These are phyloP conservation scores for Nycticebus coucang DNA, from an alignment of 2,113 vertebrate genomes.

Conservation along the genomic window DNA sequence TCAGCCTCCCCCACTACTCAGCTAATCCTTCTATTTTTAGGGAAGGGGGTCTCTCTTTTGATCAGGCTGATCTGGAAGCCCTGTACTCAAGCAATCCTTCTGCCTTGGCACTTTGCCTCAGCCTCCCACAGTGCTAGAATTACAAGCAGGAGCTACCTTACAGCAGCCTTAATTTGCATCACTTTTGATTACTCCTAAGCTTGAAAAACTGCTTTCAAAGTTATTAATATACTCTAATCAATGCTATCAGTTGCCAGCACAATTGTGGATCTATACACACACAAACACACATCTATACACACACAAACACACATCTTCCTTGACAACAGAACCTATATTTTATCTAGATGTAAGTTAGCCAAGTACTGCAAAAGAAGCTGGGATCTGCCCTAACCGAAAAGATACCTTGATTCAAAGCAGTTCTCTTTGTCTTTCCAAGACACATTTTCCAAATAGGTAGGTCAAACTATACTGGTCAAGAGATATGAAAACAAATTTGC, in stretches of 20 bases:
- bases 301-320: neutral
- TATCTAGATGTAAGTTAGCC: neutral
- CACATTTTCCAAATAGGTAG: neutral
- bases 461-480: neutral
- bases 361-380: neutral
- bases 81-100: too few relatives aligned
- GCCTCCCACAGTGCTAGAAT: too few relatives aligned
- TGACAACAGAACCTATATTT: neutral
- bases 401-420: neutral
- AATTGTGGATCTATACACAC: neutral
- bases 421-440: neutral
- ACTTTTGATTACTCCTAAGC: neutral
- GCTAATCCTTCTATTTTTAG: too few relatives aligned
- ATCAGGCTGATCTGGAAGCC: too few relatives aligned
- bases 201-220: conserved; percentile 14
- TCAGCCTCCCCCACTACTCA: too few relatives aligned
- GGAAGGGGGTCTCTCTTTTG: too few relatives aligned
- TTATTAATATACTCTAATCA: neutral
- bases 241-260: neutral
- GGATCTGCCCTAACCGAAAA: neutral
- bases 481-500: neutral
- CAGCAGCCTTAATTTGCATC: too few relatives aligned
- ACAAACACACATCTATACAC: neutral
- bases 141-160: too few relatives aligned
- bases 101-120: too few relatives aligned